Base-by-base conservation (phyloP, 2,888 invertebrate species). In the Agrochola lota region DNA sequence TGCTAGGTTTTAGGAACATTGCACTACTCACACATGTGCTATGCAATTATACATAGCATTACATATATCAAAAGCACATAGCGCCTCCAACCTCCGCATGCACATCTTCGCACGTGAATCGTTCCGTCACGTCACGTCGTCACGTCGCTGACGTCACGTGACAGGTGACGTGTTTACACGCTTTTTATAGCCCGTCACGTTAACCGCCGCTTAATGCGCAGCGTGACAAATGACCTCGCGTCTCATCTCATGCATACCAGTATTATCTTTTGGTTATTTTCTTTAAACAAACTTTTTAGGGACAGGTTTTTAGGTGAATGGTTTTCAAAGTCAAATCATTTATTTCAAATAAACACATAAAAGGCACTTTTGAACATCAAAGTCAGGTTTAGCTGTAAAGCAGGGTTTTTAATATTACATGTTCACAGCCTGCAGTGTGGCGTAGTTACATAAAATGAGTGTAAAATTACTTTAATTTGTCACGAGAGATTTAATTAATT, bases 151-250 rank as follows among this genome's bases (percentile, higher is more conserved):
- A 87, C 87, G 90, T 88, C 90, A 88, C 89, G 89, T 92, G 93
- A 91, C 92, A 93, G 91, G 92, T 93, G 94, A 93, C 92, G 89
- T 91, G 93, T 92, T 93, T 92, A 92, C 93, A 93, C 90, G 87
- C 87, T 90, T 90, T 92, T 91, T 90, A 88, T 90, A 84, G 88
- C 85, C 81, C 84, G 88, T 87, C 88, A 71, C 83, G 86, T 83
- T 84, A 89, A 89, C 86, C 84, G 81, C 68, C 69, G 83, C 85
- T 80, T 90, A 90, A 91, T 90, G 90, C 85, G 82, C 74, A 62
- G 74, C 71, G 78, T 91, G 91, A 91, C 89, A 91, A 91, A 91
- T 91, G 89, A 90, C 84, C 81, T 74, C 71, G 12, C 74, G 74
- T 77, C 73, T 78, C 72, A 40, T 60, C 77, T 84, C 81, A 74